Evolutionary conservation across 2,113 vertebrate species (phyloP).

Genomic region (Clarias batrachus): DNA sequence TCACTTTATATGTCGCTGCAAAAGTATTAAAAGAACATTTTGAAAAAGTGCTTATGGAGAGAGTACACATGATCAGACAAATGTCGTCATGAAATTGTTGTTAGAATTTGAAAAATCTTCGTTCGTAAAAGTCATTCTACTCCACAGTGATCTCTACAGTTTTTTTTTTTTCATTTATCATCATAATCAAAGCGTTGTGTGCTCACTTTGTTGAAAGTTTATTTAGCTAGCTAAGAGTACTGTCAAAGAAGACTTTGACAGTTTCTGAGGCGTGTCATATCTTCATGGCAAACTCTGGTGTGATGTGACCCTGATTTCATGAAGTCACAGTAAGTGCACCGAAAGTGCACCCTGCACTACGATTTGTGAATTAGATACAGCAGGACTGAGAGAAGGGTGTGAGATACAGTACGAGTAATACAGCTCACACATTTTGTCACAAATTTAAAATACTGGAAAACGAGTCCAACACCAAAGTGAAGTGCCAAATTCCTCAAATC

Average conservation of each 20-base stretch:
- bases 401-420: background rate
- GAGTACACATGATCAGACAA: background rate
- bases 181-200: background rate
- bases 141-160: background rate
- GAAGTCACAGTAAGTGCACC: background rate
- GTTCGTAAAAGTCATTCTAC: no score
- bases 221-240: background rate
- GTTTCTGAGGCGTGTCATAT: background rate
- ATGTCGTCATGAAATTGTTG: background rate
- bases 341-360: background rate
- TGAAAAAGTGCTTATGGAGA: background rate
- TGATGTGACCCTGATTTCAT: background rate
- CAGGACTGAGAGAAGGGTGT: background rate
- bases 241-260: background rate
- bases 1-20: conserved; percentile 61
- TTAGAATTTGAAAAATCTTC: background rate
- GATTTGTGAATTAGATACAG: background rate
- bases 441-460: background rate
- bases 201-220: background rate
- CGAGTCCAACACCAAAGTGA: no score
- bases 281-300: background rate
- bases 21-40: background rate
- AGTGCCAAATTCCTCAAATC: no score
- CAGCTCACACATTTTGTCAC: background rate
- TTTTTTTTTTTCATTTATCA: background rate